phyloP scores from a whole-genome alignment of 1,140 invertebrate species.

The Drusus annulatus region DNA sequence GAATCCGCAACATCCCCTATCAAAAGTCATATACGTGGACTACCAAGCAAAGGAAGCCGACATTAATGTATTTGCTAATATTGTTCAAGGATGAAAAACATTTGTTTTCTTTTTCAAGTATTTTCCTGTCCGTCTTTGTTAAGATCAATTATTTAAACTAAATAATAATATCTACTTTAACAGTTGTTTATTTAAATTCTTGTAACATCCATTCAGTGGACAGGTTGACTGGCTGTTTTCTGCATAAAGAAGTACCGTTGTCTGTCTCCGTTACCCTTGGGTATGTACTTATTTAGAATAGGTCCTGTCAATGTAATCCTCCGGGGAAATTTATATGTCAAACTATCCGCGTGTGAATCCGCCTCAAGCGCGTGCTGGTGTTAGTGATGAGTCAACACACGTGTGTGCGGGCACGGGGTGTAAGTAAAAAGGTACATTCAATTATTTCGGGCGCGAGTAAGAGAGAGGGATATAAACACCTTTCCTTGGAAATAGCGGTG shows the following conservation, averaged over 20 bases:
- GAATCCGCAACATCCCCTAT: too few relatives aligned
- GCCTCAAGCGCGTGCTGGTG: conserved; percentile 20
- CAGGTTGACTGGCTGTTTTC: background rate
- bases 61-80: too few relatives aligned
- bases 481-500: background rate
- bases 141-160: too few relatives aligned
- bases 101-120: too few relatives aligned
- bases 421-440: conserved; percentile 37
- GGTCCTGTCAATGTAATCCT: conserved; percentile 54
- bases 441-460: conserved; percentile 10
- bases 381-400: conserved; percentile 24
- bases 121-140: too few relatives aligned
- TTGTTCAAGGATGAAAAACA: too few relatives aligned
- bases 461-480: conserved; percentile 1
- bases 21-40: too few relatives aligned
- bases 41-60: too few relatives aligned
- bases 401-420: background rate
- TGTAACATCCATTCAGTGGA: too few relatives aligned
- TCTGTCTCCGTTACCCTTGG: conserved; percentile 28
- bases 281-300: conserved; percentile 54
- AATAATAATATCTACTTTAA: too few relatives aligned
- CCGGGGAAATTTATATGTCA: conserved; percentile 56
- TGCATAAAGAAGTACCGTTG: conserved; percentile 11
- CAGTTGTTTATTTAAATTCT: too few relatives aligned
- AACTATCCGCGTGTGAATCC: conserved; percentile 53